Evolutionary conservation across 2,113 vertebrate species (phyloP).

Genomic region (Paraplagusia blochii): DNA sequence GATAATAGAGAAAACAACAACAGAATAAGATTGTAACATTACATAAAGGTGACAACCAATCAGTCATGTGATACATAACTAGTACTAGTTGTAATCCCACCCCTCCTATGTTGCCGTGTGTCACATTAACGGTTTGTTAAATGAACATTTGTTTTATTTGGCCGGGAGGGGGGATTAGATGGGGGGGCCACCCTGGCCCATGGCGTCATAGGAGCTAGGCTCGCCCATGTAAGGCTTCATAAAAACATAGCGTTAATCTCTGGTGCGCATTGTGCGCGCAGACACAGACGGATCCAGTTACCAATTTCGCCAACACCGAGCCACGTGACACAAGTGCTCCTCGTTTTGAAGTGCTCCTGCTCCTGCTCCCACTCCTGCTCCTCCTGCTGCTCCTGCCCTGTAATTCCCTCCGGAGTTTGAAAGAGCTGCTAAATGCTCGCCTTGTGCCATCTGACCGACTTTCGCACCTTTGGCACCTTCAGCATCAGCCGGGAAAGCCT

Average conservation of each 20-base stretch:
- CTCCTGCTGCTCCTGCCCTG: conserved; percentile 42
- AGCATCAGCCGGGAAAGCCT: conserved; percentile 9
- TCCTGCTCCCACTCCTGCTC: background rate
- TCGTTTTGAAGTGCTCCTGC: conserved; percentile 18
- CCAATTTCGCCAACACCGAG: conserved; percentile 48
- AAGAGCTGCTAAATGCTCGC: conserved; percentile 35
- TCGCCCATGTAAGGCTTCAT: too few species aligned
- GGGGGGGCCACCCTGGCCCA: too few species aligned
- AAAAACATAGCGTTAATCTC: background rate
- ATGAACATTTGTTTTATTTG: too few species aligned
- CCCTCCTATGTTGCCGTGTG: too few species aligned
- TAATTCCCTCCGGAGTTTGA: conserved; percentile 53
- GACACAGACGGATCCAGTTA: conserved; percentile 52
- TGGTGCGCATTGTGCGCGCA: conserved; percentile 26
- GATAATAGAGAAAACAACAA: too few species aligned
- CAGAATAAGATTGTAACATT: too few species aligned
- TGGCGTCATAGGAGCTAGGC: too few species aligned
- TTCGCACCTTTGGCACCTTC: conserved; percentile 44
- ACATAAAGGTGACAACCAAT: too few species aligned
- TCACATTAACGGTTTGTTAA: too few species aligned
- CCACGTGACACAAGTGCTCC: conserved; percentile 73
- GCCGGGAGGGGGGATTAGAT: too few species aligned
- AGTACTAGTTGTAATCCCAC: too few species aligned
- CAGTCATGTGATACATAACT: too few species aligned
- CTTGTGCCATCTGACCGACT: conserved; percentile 44